Percentiles rank a stretch among this genome's conserved stretches.
Evolutionary conservation across 2,113 vertebrate genomes (phyloP).

Genomic region (Phyllostomus hastatus): DNA sequence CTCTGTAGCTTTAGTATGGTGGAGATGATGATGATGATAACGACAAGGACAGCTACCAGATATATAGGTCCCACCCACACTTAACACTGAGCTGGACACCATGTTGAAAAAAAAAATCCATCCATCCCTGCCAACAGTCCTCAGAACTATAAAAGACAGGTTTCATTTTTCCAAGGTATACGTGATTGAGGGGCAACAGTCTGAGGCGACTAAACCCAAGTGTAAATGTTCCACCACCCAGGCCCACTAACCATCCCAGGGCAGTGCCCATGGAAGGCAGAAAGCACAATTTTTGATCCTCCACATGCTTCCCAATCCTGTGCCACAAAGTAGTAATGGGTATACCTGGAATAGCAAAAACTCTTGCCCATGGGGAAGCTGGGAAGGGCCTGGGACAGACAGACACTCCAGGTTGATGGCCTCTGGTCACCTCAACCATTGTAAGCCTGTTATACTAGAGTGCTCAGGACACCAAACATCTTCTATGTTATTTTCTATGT

Average conservation of each 20-base stretch:
- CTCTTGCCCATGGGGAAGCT: neutral
- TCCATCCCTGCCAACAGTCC: neutral
- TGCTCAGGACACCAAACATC: neutral
- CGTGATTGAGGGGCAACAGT: neutral
- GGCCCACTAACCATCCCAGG: neutral
- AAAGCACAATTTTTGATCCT: neutral
- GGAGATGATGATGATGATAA: neutral
- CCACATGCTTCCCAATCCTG: neutral
- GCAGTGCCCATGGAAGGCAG: too few species aligned
- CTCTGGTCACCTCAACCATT: neutral
- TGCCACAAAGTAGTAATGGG: accelerated
- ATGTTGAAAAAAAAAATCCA: neutral
- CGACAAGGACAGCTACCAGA: neutral
- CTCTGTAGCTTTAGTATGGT: neutral
- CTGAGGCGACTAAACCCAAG: too few species aligned
- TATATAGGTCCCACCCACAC: neutral
- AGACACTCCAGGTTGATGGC: neutral
- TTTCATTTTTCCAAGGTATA: neutral
- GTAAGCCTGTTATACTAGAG: neutral
- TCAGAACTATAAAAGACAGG: neutral
- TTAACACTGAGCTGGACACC: neutral
- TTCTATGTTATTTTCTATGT: neutral
- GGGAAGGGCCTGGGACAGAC: neutral
- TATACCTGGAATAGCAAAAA: neutral
- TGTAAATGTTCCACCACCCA: neutral